These are phyloP conservation scores for Charina bottae DNA, from an alignment of 2,113 vertebrate genomes.

Conservation along the genomic window DNA sequence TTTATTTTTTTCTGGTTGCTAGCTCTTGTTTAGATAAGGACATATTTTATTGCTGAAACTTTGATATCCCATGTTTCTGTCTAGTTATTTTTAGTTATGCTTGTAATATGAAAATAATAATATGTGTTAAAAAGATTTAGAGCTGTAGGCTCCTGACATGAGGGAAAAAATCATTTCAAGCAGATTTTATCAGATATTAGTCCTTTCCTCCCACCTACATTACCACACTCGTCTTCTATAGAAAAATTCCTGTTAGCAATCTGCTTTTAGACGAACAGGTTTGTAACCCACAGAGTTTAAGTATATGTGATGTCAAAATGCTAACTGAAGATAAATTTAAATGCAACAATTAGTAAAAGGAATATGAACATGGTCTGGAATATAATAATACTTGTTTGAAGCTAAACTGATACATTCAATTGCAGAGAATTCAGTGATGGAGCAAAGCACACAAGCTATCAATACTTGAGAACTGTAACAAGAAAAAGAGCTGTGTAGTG, in stretches of 20 bases:
- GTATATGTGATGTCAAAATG: slow-evolving; percentile 16
- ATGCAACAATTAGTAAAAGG: slow-evolving; percentile 34
- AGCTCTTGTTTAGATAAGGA: slow-evolving; percentile 45
- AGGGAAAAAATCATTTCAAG: neutral
- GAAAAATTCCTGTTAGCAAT: slow-evolving; percentile 11
- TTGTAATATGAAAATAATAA: slow-evolving; percentile 40
- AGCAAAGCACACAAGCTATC: neutral
- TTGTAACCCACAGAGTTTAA: slow-evolving; percentile 16
- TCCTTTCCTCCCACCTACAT: neutral
- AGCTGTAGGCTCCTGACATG: neutral
- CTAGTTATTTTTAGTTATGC: slow-evolving; percentile 39
- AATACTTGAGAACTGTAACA: neutral
- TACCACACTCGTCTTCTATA: neutral
- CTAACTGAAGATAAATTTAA: slow-evolving; percentile 47
- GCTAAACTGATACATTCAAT: neutral
- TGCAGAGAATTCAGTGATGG: neutral
- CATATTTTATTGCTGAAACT: slow-evolving; percentile 46
- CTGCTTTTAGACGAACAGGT: neutral
- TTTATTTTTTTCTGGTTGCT: slow-evolving; percentile 27
- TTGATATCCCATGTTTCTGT: slow-evolving; percentile 14
- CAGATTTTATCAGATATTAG: slow-evolving; percentile 7
- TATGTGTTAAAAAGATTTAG: slow-evolving; percentile 46
- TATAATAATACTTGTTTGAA: neutral
- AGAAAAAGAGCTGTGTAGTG: neutral
- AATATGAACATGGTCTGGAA: slow-evolving; percentile 39